These are phyloP conservation scores for Sitta carolinensis DNA, from an alignment of 2,797 vertebrate species.

Conservation along the genomic window DNA sequence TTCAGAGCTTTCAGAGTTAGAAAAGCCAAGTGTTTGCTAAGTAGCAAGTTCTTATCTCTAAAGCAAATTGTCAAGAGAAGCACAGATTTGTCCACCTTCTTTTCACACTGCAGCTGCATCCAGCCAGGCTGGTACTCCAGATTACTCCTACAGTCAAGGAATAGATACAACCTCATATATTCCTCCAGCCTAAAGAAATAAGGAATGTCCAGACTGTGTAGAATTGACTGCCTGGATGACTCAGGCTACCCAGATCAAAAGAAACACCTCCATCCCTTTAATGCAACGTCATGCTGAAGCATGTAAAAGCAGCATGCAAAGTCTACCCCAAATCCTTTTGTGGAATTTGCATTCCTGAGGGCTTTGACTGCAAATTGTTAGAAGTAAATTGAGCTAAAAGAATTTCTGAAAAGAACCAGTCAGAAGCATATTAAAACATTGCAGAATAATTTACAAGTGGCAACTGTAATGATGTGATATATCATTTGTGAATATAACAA, in stretches of 20 bases:
- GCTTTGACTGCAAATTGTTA: neutral
- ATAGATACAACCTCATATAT: neutral
- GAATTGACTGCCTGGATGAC: neutral
- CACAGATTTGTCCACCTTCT: neutral
- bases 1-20: neutral
- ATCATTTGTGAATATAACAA: conserved; percentile 30
- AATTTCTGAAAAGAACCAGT: neutral
- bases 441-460: conserved; percentile 13
- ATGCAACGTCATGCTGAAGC: neutral
- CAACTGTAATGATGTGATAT: conserved; percentile 34
- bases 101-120: neutral
- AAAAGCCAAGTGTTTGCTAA: neutral
- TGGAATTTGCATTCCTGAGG: neutral
- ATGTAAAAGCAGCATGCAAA: neutral
- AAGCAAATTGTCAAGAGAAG: neutral
- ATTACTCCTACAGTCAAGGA: neutral
- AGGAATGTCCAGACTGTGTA: neutral
- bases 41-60: neutral
- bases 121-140: neutral
- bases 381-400: neutral
- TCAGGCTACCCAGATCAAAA: neutral
- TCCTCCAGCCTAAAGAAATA: neutral
- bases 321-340: neutral
- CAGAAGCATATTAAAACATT: conserved; percentile 4
- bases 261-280: neutral